Conservation (phyloP, 2,888 invertebrate species). For the Meganola albula region DNA sequence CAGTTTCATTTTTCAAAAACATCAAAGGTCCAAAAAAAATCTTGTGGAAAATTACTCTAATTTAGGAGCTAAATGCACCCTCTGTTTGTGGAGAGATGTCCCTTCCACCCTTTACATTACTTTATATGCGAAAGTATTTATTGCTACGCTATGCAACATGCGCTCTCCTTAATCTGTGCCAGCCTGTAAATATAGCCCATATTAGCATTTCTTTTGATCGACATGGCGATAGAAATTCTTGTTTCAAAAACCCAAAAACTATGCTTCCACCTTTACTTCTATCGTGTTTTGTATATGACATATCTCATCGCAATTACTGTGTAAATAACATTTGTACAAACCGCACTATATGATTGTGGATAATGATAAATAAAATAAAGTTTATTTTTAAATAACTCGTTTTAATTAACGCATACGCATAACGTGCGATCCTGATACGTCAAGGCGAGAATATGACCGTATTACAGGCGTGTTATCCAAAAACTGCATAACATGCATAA, state of each 20-base stretch:
- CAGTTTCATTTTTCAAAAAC: too few relatives aligned
- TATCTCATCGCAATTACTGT: conserved; percentile 33
- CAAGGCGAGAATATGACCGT: conserved; percentile 49
- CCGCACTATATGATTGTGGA: conserved; percentile 29
- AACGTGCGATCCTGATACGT: conserved; percentile 54
- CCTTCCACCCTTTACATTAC: too few relatives aligned
- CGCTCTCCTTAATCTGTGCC: too few relatives aligned
- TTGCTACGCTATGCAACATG: too few relatives aligned
- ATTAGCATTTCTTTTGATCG: conserved; percentile 5
- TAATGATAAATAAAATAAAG: conserved; percentile 49
- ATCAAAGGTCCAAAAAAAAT: too few relatives aligned
- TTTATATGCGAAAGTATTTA: too few relatives aligned
- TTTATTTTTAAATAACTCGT: conserved; percentile 57
- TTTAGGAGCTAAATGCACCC: too few relatives aligned
- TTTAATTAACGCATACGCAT: conserved; percentile 63
- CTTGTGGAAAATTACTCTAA: too few relatives aligned
- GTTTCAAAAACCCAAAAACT: too few relatives aligned
- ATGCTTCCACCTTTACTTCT: not conserved
- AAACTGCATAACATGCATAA: conserved; percentile 15
- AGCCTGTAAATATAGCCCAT: too few relatives aligned
- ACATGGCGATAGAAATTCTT: too few relatives aligned
- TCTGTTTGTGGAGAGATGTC: too few relatives aligned
- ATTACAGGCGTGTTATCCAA: conserved; percentile 40
- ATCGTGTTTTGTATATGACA: conserved; percentile 10
- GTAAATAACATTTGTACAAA: conserved; percentile 46